Conservation (phyloP, 2,888 invertebrate genomes). For the Lasioglossum pauxillum region DNA sequence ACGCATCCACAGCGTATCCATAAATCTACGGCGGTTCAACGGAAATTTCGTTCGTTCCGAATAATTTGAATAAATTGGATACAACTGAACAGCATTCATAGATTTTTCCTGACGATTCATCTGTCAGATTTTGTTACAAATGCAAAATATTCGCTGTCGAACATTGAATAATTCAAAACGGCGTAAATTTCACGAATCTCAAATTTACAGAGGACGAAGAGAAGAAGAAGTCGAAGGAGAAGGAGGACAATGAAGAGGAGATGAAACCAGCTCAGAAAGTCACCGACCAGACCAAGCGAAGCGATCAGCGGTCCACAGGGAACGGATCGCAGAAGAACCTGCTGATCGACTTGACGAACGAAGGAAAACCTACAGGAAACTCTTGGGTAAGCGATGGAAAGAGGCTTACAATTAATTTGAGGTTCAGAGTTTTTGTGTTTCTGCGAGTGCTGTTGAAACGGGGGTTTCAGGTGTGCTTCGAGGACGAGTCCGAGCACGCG, state of each 20-base stretch:
- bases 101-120: not conserved
- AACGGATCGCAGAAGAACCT: constrained; percentile 78
- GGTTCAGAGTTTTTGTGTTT: not conserved
- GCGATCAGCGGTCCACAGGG: constrained; percentile 61
- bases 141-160: no score
- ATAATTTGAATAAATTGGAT: not conserved
- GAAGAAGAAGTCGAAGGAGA: constrained; percentile 54
- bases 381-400: constrained; percentile 78
- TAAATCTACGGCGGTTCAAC: not conserved
- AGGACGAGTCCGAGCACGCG: constrained; percentile 73
- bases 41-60: not conserved
- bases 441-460: not conserved
- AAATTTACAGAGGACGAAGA: constrained; percentile 61
- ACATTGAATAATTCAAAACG: no score
- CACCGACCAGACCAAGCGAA: constrained; percentile 58
- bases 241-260: constrained; percentile 27
- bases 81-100: not conserved
- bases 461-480: constrained; percentile 79
- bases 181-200: not conserved
- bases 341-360: constrained; percentile 81
- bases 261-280: constrained; percentile 39
- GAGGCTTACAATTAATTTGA: not conserved
- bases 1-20: not conserved
- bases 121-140: no score
- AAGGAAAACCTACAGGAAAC: constrained; percentile 76